Percentiles rank a stretch among this genome's conserved stretches.
These are phyloP conservation scores for Drosophila micromelanica DNA, from an alignment of 1,140 invertebrate genomes.

Conservation along the genomic window DNA sequence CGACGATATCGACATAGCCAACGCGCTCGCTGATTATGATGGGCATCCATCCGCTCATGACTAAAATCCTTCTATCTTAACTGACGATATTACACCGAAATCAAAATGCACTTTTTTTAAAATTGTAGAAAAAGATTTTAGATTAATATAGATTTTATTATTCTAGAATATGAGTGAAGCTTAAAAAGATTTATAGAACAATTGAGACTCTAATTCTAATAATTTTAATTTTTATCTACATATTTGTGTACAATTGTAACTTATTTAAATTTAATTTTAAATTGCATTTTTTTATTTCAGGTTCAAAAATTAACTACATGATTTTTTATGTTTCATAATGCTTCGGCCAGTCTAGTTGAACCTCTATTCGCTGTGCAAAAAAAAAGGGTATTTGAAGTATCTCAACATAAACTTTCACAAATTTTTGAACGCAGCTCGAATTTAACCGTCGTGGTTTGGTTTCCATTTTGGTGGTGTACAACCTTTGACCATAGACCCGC, in stretches of 20 bases:
- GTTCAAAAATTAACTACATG: too few species aligned
- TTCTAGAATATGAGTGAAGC: too few species aligned
- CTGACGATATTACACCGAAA: neutral
- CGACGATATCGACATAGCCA: conserved; percentile 7
- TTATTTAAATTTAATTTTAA: too few species aligned
- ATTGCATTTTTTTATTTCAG: too few species aligned
- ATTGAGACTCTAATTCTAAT: too few species aligned
- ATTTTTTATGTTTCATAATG: too few species aligned
- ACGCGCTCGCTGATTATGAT: conserved; percentile 4
- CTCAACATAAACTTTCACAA: neutral
- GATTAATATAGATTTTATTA: too few species aligned
- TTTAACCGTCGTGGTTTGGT: conserved; percentile 24
- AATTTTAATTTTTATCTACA: too few species aligned
- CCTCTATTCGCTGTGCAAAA: too few species aligned
- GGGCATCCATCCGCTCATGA: neutral
- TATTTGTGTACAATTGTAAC: too few species aligned
- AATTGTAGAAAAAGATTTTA: neutral
- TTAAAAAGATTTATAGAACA: too few species aligned
- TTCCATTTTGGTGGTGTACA: conserved; percentile 4
- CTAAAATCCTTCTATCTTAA: conserved; percentile 16
- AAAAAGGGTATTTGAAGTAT: conserved; percentile 1
- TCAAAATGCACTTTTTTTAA: neutral
- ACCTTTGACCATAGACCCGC: conserved; percentile 11
- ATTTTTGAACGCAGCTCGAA: neutral
- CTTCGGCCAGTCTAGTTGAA: too few species aligned